A percentile compares a stretch with the other conserved stretches of the same genome.
These are phyloP conservation scores for Phrynosoma platyrhinos DNA, from an alignment of 2,113 vertebrate species.

Conservation along the genomic window DNA sequence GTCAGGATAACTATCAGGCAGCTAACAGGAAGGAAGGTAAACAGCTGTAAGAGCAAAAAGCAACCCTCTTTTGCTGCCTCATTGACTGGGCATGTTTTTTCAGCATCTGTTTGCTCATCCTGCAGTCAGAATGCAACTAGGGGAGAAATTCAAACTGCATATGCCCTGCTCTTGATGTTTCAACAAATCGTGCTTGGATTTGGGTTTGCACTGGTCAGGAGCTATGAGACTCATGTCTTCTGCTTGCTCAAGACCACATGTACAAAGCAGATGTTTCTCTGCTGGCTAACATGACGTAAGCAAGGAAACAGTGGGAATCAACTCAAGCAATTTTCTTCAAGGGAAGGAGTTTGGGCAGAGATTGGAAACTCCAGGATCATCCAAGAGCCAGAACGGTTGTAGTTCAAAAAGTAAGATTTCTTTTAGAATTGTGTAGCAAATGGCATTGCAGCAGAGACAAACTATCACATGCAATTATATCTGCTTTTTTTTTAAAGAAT, in stretches of 20 bases:
- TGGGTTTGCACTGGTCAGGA: not conserved
- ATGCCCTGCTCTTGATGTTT: not conserved
- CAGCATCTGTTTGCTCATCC: not conserved
- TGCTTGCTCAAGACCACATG: not conserved
- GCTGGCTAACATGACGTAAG: not conserved
- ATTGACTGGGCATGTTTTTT: not conserved
- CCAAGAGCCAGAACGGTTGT: no score
- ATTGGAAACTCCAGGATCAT: no score
- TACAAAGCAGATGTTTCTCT: not conserved
- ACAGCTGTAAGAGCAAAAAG: not conserved
- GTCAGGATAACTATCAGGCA: not conserved
- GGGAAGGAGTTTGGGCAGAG: no score
- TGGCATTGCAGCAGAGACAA: no score
- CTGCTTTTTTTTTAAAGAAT: no score
- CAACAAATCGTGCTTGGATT: not conserved
- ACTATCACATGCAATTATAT: no score
- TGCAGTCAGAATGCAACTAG: not conserved
- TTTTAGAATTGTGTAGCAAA: no score
- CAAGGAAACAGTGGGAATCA: not conserved
- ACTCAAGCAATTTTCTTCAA: not conserved
- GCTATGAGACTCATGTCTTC: not conserved
- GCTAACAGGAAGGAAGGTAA: not conserved
- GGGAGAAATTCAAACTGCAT: slow-evolving; percentile 19
- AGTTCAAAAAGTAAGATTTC: no score
- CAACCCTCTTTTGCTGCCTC: not conserved